These are phyloP conservation scores for Bothrops jararaca DNA, from an alignment of 2,113 vertebrate species.

Conservation along the genomic window DNA sequence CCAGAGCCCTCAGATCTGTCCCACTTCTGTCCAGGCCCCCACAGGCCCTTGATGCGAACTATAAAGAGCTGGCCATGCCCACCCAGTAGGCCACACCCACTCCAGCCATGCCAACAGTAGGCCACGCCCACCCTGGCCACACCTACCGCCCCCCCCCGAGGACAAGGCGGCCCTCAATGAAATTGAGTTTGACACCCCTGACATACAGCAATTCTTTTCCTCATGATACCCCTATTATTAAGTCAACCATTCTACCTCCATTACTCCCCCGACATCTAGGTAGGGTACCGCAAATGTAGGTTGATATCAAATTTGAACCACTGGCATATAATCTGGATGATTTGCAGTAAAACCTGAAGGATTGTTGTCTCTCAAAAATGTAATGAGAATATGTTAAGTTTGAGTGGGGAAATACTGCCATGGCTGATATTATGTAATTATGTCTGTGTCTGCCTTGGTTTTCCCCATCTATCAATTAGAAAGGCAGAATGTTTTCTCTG, in stretches of 20 bases:
- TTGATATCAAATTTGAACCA: background rate
- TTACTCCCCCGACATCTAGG: background rate
- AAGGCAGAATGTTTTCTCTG: background rate
- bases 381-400: background rate
- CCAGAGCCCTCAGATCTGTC: too few species aligned
- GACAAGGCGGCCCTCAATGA: too few species aligned
- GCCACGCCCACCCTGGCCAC: too few species aligned
- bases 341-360: background rate
- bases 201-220: background rate
- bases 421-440: background rate
- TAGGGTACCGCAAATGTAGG: background rate
- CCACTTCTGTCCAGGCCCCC: too few species aligned
- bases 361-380: background rate
- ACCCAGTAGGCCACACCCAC: too few species aligned
- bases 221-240: background rate
- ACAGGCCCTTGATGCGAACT: too few species aligned
- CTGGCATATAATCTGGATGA: background rate
- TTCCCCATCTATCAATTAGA: background rate
- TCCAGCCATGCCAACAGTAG: too few species aligned
- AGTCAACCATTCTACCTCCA: background rate
- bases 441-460: background rate
- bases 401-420: background rate
- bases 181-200: too few species aligned
- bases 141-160: too few species aligned
- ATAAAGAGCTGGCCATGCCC: too few species aligned